phyloP scores from a whole-genome alignment of 2,113 vertebrate species.

The Rhinolophus ferrumequinum region DNA sequence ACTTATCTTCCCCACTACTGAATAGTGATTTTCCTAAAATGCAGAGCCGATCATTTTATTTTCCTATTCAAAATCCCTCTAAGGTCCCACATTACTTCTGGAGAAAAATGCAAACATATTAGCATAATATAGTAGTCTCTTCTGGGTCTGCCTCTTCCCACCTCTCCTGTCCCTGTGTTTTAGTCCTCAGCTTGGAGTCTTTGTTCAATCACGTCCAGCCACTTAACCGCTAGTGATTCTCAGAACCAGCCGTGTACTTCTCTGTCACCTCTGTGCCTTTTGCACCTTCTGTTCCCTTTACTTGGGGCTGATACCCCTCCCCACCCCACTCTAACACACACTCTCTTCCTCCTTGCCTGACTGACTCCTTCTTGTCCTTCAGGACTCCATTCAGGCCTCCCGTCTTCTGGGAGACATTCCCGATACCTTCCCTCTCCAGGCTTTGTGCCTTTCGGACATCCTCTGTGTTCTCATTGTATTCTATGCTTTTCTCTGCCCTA shows the following conservation, averaged over 20 bases:
- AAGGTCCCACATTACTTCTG: background rate
- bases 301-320: background rate
- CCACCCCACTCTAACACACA: background rate
- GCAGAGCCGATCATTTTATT: constrained; percentile 17
- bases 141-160: background rate
- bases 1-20: background rate
- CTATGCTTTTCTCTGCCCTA: background rate
- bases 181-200: background rate
- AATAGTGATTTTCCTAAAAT: background rate
- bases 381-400: background rate
- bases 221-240: background rate
- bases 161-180: background rate
- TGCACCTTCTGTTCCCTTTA: background rate
- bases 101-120: background rate
- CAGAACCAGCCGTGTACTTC: background rate
- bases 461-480: background rate
- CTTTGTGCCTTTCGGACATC: background rate
- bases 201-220: background rate
- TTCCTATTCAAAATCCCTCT: background rate
- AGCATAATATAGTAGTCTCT: background rate
- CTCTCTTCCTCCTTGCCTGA: background rate
- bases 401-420: background rate
- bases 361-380: background rate
- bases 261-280: background rate
- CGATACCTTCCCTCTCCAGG: background rate